A percentile compares a stretch with the other conserved stretches of the same genome.
These are phyloP conservation scores for Steinernema feltiae DNA, from an alignment of 1,140 invertebrate species.

Conservation along the genomic window DNA sequence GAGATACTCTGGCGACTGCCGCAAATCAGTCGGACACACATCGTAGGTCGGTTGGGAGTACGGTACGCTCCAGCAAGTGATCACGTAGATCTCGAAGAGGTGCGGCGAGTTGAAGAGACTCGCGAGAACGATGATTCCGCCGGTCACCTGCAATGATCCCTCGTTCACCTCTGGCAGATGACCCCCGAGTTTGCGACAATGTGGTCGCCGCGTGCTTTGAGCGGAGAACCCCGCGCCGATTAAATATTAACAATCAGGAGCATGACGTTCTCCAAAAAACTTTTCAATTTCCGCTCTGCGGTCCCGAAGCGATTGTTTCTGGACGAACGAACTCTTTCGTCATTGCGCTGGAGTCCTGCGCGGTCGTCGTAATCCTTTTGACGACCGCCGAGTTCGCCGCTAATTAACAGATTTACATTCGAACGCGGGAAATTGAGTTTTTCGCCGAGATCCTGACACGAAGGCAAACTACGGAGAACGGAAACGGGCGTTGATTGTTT, in stretches of 20 bases:
- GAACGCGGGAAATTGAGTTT: neutral
- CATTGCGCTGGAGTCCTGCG: neutral
- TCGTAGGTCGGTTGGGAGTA: conserved; percentile 37
- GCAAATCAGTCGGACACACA: conserved; percentile 46
- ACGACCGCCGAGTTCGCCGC: neutral
- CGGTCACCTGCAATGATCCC: conserved; percentile 37
- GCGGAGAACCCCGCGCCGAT: neutral
- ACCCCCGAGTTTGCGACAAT: no score
- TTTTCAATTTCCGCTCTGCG: neutral
- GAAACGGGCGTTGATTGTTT: no score
- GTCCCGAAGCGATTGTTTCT: neutral
- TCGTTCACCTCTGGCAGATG: no score
- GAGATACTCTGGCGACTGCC: conserved; percentile 38
- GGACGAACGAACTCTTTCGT: neutral
- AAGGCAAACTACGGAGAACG: neutral
- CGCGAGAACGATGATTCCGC: conserved; percentile 36
- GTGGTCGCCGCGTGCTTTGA: no score
- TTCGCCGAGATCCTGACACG: neutral
- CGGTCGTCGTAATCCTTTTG: neutral
- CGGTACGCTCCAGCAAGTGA: conserved; percentile 45
- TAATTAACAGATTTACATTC: conserved; percentile 9
- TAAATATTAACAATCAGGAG: neutral
- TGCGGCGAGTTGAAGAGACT: conserved; percentile 44
- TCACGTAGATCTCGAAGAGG: conserved; percentile 48
- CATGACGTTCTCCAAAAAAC: neutral